Evolutionary conservation across 2,113 vertebrate genomes (phyloP), one percentile per base, ranked within the genome.

Genomic region (Oreotrochilus melanogaster): DNA sequence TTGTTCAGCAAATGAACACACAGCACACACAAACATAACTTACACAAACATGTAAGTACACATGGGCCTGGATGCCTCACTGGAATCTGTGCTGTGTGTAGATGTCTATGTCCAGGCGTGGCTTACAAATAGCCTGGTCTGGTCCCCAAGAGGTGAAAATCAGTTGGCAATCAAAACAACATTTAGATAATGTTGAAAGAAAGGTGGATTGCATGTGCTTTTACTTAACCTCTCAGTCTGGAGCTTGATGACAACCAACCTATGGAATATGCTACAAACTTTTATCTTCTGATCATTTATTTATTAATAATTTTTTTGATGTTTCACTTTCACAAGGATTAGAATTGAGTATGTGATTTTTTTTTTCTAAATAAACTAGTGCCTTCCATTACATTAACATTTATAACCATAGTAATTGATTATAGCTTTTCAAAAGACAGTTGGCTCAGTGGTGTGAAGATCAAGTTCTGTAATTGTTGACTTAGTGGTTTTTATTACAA

Each of bases 161-260:
- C 18, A 27, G 0, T 1, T 62, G 37, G 61, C n/a, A 25, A 17
- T 37, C 9, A 37, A 75, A 69, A 23, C 8, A 30, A 3, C 5
- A 3, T 39, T 30, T 21, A 51, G 28, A 8, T 45, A 9, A 43
- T 14, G 33, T 8, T 87, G 33, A 30, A 3, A 2, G 19, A 11
- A 2, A 5, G 21, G 17, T 65, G 42, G 58, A 39, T n/a, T 47
- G 21, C 21, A 2, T 0, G 0, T 42, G 33, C 1, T 3, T 65
- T 60, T 60, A 10, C 43, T 78, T 57, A 48, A 54, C 48, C 31
- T 71, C 58, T 70, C 50, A 60, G 17, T 7, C 76, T 64, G 74
- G 61, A 80, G n/a, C 47, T 83, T 54, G 47, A 45, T 86, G 54
- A 25, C 33, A 78, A 33, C 53, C 43, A 48, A 28, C 4, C 7